A percentile compares a stretch with the other conserved stretches of the same genome.
Conservation (phyloP, 1,140 invertebrate genomes). For the Drosophila rhopaloa region DNA sequence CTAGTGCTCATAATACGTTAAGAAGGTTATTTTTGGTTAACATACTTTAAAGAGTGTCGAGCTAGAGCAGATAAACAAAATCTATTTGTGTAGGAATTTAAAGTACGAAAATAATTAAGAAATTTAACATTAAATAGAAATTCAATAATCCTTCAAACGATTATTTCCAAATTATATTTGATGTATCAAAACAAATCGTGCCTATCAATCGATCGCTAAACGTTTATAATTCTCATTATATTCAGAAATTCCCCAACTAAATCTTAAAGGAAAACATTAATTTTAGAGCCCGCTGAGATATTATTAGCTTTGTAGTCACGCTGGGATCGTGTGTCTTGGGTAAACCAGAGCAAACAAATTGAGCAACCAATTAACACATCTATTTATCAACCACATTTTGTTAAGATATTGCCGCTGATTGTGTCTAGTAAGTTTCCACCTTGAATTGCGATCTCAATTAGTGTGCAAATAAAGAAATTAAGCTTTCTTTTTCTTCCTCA, state of each 20-base stretch:
- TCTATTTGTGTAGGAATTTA: no score
- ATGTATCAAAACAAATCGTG: neutral
- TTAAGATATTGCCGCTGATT: constrained; percentile 31
- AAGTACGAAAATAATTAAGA: no score
- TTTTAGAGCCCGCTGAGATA: constrained; percentile 6
- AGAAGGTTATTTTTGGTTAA: neutral
- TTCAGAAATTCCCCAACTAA: constrained; percentile 4
- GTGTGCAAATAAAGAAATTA: constrained; percentile 52
- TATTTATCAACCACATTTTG: constrained; percentile 37
- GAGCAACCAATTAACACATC: constrained; percentile 49
- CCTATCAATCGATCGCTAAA: neutral
- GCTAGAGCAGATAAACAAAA: neutral
- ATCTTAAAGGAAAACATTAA: constrained; percentile 19
- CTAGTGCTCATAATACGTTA: neutral
- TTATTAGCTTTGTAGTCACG: constrained; percentile 43
- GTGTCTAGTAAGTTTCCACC: constrained; percentile 58
- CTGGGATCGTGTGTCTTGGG: constrained; percentile 38
- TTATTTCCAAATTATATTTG: neutral
- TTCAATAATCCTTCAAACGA: no score
- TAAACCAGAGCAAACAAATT: constrained; percentile 46
- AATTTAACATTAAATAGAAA: no score
- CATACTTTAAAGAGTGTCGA: neutral
- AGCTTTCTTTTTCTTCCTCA: constrained; percentile 4
- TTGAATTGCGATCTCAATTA: constrained; percentile 53
- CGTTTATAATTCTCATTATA: constrained; percentile 4